phyloP scores from a whole-genome alignment of 1,140 invertebrate species.

The Trichoplusia ni region DNA sequence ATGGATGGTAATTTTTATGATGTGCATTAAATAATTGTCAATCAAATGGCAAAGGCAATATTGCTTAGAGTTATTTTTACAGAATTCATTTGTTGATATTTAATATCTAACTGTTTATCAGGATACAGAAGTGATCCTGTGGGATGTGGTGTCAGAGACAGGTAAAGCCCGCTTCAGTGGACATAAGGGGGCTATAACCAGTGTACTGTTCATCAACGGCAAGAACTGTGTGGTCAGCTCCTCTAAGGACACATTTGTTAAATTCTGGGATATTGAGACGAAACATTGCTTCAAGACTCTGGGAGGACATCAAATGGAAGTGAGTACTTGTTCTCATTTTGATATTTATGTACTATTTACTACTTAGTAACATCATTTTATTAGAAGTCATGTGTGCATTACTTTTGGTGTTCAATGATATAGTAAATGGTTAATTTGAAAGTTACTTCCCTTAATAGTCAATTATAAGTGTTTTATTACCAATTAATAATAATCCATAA shows the following conservation, averaged over 20 bases:
- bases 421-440: too few species aligned
- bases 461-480: too few species aligned
- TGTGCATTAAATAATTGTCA: too few species aligned
- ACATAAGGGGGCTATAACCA: slow-evolving; percentile 96
- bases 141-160: slow-evolving; percentile 96
- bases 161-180: slow-evolving; percentile 94
- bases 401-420: too few species aligned
- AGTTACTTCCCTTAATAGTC: too few species aligned
- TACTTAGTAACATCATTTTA: too few species aligned
- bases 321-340: slow-evolving; percentile 45
- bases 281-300: slow-evolving; percentile 98
- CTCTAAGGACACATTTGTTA: slow-evolving; percentile 97
- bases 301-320: slow-evolving; percentile 89
- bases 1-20: too few species aligned
- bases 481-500: too few species aligned
- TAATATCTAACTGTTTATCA: slow-evolving; percentile 58
- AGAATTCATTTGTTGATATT: background rate
- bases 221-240: slow-evolving; percentile 92
- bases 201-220: slow-evolving; percentile 89
- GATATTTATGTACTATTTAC: too few species aligned
- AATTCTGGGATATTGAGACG: slow-evolving; percentile 98
- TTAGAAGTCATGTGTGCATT: too few species aligned
- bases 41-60: too few species aligned
- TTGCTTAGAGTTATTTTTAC: too few species aligned
- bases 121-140: slow-evolving; percentile 96